Percentiles rank a stretch among this genome's conserved stretches.
Evolutionary conservation across 2,113 vertebrate genomes (phyloP).

Genomic region (Oxygymnocypris stewartii): DNA sequence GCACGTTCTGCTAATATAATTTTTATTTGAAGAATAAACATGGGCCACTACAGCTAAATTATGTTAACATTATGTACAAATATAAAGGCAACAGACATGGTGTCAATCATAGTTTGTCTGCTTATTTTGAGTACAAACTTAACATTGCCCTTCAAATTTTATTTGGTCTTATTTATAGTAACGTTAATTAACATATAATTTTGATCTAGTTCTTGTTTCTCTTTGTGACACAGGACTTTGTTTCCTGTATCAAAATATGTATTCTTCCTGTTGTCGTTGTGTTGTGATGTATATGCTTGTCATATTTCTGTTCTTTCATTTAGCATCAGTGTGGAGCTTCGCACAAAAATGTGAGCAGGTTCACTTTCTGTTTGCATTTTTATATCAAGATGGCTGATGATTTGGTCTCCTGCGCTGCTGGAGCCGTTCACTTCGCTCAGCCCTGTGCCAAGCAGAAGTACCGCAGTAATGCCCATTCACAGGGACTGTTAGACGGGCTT

Average conservation of each 20-base stretch:
- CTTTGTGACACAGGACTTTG: background rate
- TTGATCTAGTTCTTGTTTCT: background rate
- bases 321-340: background rate
- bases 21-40: background rate
- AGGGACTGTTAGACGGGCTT: constrained; percentile 86
- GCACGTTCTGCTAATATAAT: background rate
- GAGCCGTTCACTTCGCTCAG: constrained; percentile 60
- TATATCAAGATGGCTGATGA: constrained; percentile 81
- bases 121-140: background rate
- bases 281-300: background rate
- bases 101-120: background rate
- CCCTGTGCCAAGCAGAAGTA: constrained; percentile 80
- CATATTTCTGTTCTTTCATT: background rate
- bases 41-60: background rate
- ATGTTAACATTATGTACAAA: background rate
- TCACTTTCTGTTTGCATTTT: background rate
- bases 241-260: background rate
- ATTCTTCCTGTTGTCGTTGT: background rate
- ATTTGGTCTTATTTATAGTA: background rate
- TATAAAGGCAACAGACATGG: background rate
- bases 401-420: constrained; percentile 68
- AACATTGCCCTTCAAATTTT: background rate
- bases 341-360: constrained; percentile 41
- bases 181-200: too few species aligned
- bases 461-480: constrained; percentile 82